Evolutionary conservation across 2,113 vertebrate genomes (phyloP).

Genomic region (Mugil cephalus): DNA sequence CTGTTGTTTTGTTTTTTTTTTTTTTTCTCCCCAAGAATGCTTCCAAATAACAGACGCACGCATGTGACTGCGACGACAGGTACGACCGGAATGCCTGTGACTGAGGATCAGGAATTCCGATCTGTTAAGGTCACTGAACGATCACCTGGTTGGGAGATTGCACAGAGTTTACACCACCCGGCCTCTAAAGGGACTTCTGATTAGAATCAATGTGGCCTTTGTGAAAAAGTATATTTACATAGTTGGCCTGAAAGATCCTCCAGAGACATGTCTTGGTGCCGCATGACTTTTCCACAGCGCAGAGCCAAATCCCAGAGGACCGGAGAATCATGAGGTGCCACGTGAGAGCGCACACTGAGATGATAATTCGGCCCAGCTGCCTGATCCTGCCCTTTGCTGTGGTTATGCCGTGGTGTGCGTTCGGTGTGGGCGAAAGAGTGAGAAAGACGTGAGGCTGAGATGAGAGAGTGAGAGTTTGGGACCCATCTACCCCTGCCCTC

Average conservation of each 20-base stretch:
- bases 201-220: slow-evolving; percentile 5
- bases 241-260: slow-evolving; percentile 23
- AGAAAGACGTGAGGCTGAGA: slow-evolving; percentile 30
- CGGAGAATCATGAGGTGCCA: slow-evolving; percentile 46
- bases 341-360: slow-evolving; percentile 40
- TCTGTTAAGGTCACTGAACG: slow-evolving; percentile 41
- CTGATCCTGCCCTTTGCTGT: slow-evolving; percentile 54
- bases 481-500: slow-evolving; percentile 70
- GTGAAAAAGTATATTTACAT: slow-evolving; percentile 3
- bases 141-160: background rate
- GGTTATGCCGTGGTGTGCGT: slow-evolving; percentile 45
- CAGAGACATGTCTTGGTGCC: slow-evolving; percentile 8
- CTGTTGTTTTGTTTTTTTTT: slow-evolving; percentile 15
- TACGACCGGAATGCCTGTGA: slow-evolving; percentile 51
- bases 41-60: slow-evolving; percentile 16
- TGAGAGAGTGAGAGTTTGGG: slow-evolving; percentile 56
- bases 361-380: slow-evolving; percentile 38
- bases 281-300: slow-evolving; percentile 35
- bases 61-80: slow-evolving; percentile 46
- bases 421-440: slow-evolving; percentile 25
- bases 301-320: slow-evolving; percentile 39
- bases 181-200: slow-evolving; percentile 7
- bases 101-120: slow-evolving; percentile 66
- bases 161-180: background rate
- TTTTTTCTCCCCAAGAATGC: too few relatives aligned